These are phyloP conservation scores for Lapara coniferarum DNA, from an alignment of 2,888 invertebrate species.

Conservation along the genomic window DNA sequence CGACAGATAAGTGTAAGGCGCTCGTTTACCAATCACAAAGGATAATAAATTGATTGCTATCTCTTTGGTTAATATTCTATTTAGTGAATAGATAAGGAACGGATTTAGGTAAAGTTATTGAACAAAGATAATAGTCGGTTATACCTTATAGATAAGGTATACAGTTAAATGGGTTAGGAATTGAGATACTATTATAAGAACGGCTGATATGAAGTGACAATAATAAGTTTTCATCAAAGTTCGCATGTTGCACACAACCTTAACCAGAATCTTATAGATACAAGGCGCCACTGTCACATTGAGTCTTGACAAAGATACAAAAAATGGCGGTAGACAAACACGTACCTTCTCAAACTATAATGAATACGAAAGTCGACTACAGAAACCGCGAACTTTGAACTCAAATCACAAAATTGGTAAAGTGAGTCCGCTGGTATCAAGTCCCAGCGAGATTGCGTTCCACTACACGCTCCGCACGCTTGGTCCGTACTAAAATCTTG, in stretches of 20 bases:
- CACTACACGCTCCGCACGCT: slow-evolving; percentile 8
- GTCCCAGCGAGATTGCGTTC: background rate
- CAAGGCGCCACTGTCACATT: slow-evolving; percentile 19
- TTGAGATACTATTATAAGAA: background rate
- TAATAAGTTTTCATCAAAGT: too few relatives aligned
- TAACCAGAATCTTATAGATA: background rate
- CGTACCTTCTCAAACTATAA: background rate
- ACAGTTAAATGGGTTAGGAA: slow-evolving; percentile 1
- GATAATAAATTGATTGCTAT: slow-evolving; percentile 43
- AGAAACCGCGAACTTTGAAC: background rate
- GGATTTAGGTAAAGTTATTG: slow-evolving; percentile 15
- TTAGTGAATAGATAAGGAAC: slow-evolving; percentile 29
- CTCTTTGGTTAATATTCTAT: slow-evolving; percentile 44
- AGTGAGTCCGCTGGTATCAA: background rate
- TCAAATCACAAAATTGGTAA: background rate
- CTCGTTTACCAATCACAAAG: slow-evolving; percentile 40
- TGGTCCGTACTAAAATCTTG: slow-evolving; percentile 59
- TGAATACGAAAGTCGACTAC: background rate
- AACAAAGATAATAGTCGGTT: slow-evolving; percentile 17
- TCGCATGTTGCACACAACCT: background rate
- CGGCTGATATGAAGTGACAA: background rate
- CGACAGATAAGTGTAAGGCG: slow-evolving; percentile 45
- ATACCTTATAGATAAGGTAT: background rate
- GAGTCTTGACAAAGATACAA: too few relatives aligned
- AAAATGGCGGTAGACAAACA: background rate